These are phyloP conservation scores for Ctenodactylus gundi DNA, from an alignment of 2,113 vertebrate genomes.

Conservation along the genomic window DNA sequence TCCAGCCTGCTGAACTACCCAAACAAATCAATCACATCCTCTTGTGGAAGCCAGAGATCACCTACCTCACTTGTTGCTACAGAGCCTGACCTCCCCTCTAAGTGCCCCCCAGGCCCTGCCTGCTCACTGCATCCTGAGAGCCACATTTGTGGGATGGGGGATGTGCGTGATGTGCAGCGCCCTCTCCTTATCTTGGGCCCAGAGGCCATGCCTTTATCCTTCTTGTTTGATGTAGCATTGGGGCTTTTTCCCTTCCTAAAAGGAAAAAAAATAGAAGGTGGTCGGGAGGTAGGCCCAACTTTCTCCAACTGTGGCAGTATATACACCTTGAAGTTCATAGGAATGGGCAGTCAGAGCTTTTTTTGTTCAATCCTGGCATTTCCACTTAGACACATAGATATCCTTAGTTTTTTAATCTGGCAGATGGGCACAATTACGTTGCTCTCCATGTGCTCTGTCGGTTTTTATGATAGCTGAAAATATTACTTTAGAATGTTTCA, in stretches of 20 bases:
- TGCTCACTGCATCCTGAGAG: neutral
- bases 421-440: neutral
- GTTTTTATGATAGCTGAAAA: neutral
- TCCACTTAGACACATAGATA: neutral
- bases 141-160: too few species aligned
- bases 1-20: neutral
- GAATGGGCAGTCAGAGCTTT: neutral
- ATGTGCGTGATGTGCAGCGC: rapidly evolving
- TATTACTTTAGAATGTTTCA: neutral
- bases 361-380: neutral
- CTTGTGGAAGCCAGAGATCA: neutral
- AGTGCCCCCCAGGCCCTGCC: too few species aligned
- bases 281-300: neutral
- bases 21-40: neutral
- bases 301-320: neutral
- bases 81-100: neutral
- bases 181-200: neutral
- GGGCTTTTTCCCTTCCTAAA: neutral
- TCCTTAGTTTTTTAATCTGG: neutral
- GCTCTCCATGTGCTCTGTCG: neutral
- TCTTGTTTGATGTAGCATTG: neutral
- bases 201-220: neutral
- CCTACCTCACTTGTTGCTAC: neutral
- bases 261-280: neutral
- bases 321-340: neutral